Evolutionary conservation across 2,888 invertebrate genomes (phyloP), one percentile per base, ranked within the genome.

Genomic region (Nomada fucata): DNA sequence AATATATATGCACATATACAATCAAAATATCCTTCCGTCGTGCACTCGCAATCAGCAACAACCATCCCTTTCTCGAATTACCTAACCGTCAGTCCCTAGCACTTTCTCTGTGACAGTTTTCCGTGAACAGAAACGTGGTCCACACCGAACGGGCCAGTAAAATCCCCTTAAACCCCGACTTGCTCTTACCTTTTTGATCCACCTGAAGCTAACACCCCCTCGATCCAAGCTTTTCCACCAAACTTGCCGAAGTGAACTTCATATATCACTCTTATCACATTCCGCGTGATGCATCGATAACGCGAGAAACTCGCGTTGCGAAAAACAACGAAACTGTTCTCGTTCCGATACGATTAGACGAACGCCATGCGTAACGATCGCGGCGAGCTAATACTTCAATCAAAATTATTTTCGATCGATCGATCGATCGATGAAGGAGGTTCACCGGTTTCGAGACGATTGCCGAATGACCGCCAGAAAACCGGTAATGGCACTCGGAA

Each of bases 401-500:
- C 5, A 36, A 36, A 36, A 36, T 36, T 7, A 36, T 7, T 36
- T 50, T 53, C n/a, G 52, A 20, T 65, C 26, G 50, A 5, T 18
- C 20, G 44, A 20, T 57, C 55, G 23, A 18, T 10, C 26, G n/a
- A 47, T 47, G 55, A 15, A 23, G 20, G 29, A 67, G 42, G 42
- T n/a, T 72, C 57, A 44, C 52, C 53, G 50, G 67, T 70, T 59
- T 69, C 61, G 57, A 50, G 75, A 73, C 74, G 79, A 70, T 79
- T 3, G 67, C 50, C 75, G 60, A 79, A 65, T 69, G 81, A 86
- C 81, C 75, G 78, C 44, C 78, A 75, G 63, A 82, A 73, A 81
- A 85, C 63, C 85, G 85, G 83, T 86, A 86, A 88, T 85, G 86
- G 83, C 86, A 87, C 87, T 86, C 72, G 87, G 85, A 86, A 87